These are phyloP conservation scores for Apis cerana DNA, from an alignment of 1,140 invertebrate species.

Conservation along the genomic window DNA sequence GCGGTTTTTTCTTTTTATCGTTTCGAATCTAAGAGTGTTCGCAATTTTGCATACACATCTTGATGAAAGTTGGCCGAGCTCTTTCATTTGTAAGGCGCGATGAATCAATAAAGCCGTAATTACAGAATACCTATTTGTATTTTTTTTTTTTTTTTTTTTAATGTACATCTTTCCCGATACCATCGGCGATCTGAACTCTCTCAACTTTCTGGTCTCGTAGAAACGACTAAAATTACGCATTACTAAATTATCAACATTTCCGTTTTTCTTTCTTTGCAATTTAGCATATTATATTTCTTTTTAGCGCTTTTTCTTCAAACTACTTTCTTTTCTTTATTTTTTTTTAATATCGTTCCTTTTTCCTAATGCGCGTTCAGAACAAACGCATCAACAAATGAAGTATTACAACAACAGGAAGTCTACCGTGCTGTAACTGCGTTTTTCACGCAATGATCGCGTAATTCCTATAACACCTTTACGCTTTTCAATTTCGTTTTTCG, in stretches of 20 bases:
- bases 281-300: conserved; percentile 2
- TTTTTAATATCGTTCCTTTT: conserved; percentile 1
- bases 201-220: conserved; percentile 13
- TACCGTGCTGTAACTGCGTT: conserved; percentile 45
- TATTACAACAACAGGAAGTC: conserved; percentile 51
- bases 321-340: conserved; percentile 6
- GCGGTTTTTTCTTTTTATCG: conserved; percentile 56
- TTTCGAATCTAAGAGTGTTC: conserved; percentile 34
- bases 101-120: conserved; percentile 52
- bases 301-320: conserved; percentile 26
- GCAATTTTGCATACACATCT: conserved; percentile 26
- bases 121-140: conserved; percentile 43
- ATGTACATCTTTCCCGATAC: conserved; percentile 26
- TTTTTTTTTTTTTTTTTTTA: not conserved
- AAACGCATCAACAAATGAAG: conserved; percentile 37
- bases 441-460: conserved; percentile 21
- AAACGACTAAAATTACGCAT: conserved; percentile 28
- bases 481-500: not conserved
- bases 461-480: conserved; percentile 24
- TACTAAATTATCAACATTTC: conserved; percentile 22
- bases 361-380: conserved; percentile 32
- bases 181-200: conserved; percentile 16
- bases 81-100: conserved; percentile 53
- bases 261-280: not conserved
- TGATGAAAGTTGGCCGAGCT: conserved; percentile 47